Conservation (phyloP, 2,797 vertebrate genomes). For the Cuniculus paca region DNA sequence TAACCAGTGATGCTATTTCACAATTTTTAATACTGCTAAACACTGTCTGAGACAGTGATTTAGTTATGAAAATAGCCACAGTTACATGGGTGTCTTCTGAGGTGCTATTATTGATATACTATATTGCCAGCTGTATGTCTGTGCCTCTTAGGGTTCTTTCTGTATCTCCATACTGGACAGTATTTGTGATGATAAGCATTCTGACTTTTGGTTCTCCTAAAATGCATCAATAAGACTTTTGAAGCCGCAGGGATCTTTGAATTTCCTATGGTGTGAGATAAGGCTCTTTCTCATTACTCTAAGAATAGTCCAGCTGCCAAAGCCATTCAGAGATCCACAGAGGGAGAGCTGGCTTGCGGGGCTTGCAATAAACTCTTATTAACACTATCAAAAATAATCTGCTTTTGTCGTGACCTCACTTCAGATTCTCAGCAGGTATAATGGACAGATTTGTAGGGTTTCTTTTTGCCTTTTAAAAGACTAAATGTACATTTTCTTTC, state of each 20-base stretch:
- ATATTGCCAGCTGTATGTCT: neutral
- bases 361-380: conserved; percentile 82
- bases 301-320: conserved; percentile 78
- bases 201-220: conserved; percentile 64
- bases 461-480: conserved; percentile 75
- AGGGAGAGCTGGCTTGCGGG: conserved; percentile 68
- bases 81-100: neutral
- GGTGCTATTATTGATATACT: neutral
- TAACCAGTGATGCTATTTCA: neutral
- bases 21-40: neutral
- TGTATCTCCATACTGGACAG: neutral
- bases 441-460: conserved; percentile 78
- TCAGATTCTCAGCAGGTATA: conserved; percentile 80
- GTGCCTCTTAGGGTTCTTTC: neutral
- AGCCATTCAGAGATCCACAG: conserved; percentile 70
- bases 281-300: conserved; percentile 80
- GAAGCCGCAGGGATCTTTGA: conserved; percentile 62
- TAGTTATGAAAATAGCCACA: neutral
- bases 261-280: conserved; percentile 80
- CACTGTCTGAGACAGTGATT: neutral
- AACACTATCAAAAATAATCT: conserved; percentile 82
- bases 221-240: conserved; percentile 67
- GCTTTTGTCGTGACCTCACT: conserved; percentile 83
- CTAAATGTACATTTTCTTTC: conserved; percentile 72
- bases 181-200: conserved; percentile 61